Percentiles rank a stretch among this genome's conserved stretches.
phyloP scores from a whole-genome alignment of 2,888 invertebrate genomes.

The Xestoiulus laeticollis region DNA sequence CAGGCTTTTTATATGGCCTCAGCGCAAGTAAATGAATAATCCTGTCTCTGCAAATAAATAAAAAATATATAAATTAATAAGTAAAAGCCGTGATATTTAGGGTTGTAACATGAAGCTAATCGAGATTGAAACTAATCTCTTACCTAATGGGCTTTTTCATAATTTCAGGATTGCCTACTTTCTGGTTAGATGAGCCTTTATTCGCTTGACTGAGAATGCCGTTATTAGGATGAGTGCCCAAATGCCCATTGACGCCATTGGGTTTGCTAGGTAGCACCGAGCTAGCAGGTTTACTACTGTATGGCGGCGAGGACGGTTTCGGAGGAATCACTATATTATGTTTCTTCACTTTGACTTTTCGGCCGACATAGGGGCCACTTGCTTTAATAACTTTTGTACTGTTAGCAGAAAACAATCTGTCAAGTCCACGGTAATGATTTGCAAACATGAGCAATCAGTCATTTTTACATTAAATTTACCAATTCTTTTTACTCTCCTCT shows the following conservation, averaged over 20 bases:
- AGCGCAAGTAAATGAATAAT: conserved; percentile 93
- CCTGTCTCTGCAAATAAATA: conserved; percentile 79
- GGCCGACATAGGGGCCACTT: conserved; percentile 87
- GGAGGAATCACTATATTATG: conserved; percentile 55
- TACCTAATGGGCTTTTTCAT: conserved; percentile 78
- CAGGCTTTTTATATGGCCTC: conserved; percentile 92
- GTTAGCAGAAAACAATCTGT: conserved; percentile 63
- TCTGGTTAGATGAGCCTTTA: conserved; percentile 30
- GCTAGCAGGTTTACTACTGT: conserved; percentile 65
- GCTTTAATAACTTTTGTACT: conserved; percentile 94
- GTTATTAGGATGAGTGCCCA: conserved; percentile 43
- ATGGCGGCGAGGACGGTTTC: conserved; percentile 58
- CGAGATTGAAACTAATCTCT: conserved; percentile 55
- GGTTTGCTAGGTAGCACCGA: conserved; percentile 36
- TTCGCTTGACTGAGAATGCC: conserved; percentile 45
- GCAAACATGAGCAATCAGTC: not conserved
- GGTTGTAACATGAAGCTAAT: not conserved
- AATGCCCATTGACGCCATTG: conserved; percentile 31
- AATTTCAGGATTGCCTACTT: conserved; percentile 68
- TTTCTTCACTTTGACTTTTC: conserved; percentile 79
- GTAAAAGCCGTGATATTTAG: not conserved
- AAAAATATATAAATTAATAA: not conserved
- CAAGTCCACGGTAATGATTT: not conserved
- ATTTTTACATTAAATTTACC: conserved; percentile 68
- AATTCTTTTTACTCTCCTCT: conserved; percentile 92